Percentiles rank a stretch among this genome's conserved stretches.
phyloP scores from a whole-genome alignment of 2,113 vertebrate genomes.

The Crotalus helleri region DNA sequence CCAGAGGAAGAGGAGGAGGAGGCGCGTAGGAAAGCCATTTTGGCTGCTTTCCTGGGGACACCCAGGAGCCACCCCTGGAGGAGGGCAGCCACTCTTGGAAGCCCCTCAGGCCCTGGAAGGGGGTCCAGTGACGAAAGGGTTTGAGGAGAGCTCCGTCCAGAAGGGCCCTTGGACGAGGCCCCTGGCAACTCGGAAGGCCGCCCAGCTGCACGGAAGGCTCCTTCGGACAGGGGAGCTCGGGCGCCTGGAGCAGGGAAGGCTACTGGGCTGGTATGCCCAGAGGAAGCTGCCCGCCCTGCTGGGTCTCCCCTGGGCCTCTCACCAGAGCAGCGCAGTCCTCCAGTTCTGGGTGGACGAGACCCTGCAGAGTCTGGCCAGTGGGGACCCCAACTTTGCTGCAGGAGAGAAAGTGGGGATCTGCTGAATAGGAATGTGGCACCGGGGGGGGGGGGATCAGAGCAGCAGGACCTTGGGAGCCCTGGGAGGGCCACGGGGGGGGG shows the following conservation, averaged over 20 bases:
- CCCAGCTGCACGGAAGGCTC: not conserved
- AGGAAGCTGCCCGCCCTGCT: not conserved
- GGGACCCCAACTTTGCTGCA: not conserved
- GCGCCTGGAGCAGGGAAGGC: not conserved
- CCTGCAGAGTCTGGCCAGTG: not conserved
- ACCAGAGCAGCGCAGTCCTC: not conserved
- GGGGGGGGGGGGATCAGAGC: not conserved
- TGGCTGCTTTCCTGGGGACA: not conserved
- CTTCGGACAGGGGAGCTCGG: not conserved
- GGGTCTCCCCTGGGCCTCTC: not conserved
- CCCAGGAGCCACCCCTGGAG: not conserved
- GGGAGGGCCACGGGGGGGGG: not conserved
- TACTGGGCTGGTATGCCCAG: not conserved
- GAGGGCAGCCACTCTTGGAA: not conserved
- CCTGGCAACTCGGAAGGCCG: not conserved
- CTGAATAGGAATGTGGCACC: not conserved
- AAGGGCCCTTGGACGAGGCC: not conserved
- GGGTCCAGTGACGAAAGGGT: not conserved
- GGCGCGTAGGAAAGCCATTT: not conserved
- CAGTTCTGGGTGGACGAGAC: not conserved
- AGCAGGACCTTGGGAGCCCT: not conserved
- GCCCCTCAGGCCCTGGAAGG: not conserved
- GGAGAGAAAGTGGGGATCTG: not conserved
- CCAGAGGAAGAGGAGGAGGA: not conserved
- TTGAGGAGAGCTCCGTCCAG: not conserved